Percentiles rank a stretch among this genome's conserved stretches.
These are phyloP conservation scores for Atherinosoma microstoma DNA, from an alignment of 2,797 vertebrate genomes.

Conservation along the genomic window DNA sequence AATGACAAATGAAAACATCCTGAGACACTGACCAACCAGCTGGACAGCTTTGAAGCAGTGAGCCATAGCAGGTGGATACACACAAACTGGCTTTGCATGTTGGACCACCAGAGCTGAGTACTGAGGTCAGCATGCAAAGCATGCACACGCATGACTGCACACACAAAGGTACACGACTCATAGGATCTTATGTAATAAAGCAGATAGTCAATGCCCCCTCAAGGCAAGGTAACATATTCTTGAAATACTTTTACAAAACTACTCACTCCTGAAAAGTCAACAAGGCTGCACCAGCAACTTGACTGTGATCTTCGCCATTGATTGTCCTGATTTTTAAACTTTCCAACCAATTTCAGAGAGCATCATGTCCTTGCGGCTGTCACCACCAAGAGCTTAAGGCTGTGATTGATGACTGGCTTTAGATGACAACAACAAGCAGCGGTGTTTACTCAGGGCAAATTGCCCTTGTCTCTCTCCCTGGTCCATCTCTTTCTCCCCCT, in stretches of 20 bases:
- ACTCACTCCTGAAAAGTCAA: constrained; percentile 16
- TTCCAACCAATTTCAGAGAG: constrained; percentile 40
- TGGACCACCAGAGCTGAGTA: constrained; percentile 42
- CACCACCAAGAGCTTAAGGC: constrained; percentile 59
- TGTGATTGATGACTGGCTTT: constrained; percentile 79
- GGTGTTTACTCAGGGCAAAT: constrained; percentile 82
- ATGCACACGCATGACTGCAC: background rate
- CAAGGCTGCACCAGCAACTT: background rate
- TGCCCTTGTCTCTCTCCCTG: constrained; percentile 76
- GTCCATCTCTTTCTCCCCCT: constrained; percentile 44
- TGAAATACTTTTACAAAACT: constrained; percentile 14
- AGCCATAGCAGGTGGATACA: constrained; percentile 64
- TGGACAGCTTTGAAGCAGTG: constrained; percentile 17
- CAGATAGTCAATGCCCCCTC: constrained; percentile 6
- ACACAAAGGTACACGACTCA: background rate
- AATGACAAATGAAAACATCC: constrained; percentile 12
- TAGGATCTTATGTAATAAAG: constrained; percentile 16
- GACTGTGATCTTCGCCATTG: constrained; percentile 37
- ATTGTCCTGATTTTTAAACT: constrained; percentile 44
- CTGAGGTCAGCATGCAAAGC: constrained; percentile 58
- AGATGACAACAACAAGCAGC: constrained; percentile 76
- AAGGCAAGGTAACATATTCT: constrained; percentile 3
- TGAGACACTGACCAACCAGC: constrained; percentile 10
- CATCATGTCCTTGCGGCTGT: constrained; percentile 72
- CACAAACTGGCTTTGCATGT: constrained; percentile 71